Base-by-base conservation (phyloP, 2,113 vertebrate species). In the Poeciliopsis occidentalis region DNA sequence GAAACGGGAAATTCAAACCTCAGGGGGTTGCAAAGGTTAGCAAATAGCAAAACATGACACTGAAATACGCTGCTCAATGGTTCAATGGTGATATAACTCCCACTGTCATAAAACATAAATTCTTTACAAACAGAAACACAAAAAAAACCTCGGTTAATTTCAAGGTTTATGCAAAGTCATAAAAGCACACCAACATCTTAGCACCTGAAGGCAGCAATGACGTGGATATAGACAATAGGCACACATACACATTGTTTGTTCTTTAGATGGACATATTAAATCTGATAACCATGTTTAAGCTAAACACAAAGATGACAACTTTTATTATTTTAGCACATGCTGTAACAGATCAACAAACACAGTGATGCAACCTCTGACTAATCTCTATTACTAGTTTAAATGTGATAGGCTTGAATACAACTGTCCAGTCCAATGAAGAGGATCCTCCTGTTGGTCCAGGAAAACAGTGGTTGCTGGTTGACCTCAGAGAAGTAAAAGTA, bases 381-480 rank as follows among this genome's bases (percentile, higher is more conserved):
- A 26, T 61, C 62, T 68, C 51, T 82, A 24, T 69, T 72, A 67
- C 66, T 41, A 63, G 19, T 72, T 22, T 24, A 83, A 83, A 76
- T 41, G 51, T 73, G 19, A 74, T 31, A 39, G 32, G 8, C 32
- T 4, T 75, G 63, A 24, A 8, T 65, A 65, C 1, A 22, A 76
- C 54, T 71, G 26, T 11, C 39, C 62, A 73, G 79, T 76, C 76
- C 6, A 31, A n/a, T 34, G 4, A 39, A 19, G 66, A 70, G n/a
- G 57, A 60, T 75, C 22, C 60, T 68, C 31, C 51, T 84, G 70
- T 72, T 44, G 34, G 65, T 31, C 12, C 27, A 71, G 63, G 78
- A 87, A 71, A 86, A 85, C 82, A 89, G 75, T 77, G 51, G 68
- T 87, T 91, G 60, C 6, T 54, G 65, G 67, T 12, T 71, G 61